Evolutionary conservation across 1,140 invertebrate species (phyloP).

Genomic region (Probaryconus sp.): DNA sequence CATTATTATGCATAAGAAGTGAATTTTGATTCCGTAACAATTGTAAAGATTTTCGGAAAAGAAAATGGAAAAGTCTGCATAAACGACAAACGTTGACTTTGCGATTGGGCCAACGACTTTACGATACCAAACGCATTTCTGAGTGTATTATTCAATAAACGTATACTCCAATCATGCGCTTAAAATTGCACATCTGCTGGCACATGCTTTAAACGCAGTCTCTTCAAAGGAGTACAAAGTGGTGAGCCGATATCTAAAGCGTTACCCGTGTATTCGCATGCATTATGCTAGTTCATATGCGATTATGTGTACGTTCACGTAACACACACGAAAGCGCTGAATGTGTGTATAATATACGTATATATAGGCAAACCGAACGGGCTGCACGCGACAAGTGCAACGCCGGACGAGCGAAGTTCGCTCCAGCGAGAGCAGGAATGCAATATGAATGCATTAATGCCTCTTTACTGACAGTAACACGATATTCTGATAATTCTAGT

Average conservation of each 20-base stretch:
- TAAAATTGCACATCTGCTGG: slow-evolving; percentile 52
- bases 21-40: no score
- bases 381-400: slow-evolving; percentile 61
- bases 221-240: slow-evolving; percentile 54
- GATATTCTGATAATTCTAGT: slow-evolving; percentile 69
- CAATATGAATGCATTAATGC: slow-evolving; percentile 74
- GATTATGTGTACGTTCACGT: slow-evolving; percentile 25
- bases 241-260: slow-evolving; percentile 56
- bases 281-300: slow-evolving; percentile 40
- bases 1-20: no score
- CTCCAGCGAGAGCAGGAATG: slow-evolving; percentile 66
- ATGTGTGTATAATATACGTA: slow-evolving; percentile 33
- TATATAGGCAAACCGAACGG: slow-evolving; percentile 34
- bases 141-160: slow-evolving; percentile 55
- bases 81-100: no score
- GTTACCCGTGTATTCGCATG: slow-evolving; percentile 50
- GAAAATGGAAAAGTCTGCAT: no score
- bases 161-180: slow-evolving; percentile 50
- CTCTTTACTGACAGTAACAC: slow-evolving; percentile 73
- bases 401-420: slow-evolving; percentile 54
- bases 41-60: no score
- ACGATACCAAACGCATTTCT: no score
- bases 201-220: slow-evolving; percentile 46
- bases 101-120: no score
- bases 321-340: slow-evolving; percentile 12